Conservation (phyloP, 2,888 invertebrate genomes). For the Agonopterix arenella region DNA sequence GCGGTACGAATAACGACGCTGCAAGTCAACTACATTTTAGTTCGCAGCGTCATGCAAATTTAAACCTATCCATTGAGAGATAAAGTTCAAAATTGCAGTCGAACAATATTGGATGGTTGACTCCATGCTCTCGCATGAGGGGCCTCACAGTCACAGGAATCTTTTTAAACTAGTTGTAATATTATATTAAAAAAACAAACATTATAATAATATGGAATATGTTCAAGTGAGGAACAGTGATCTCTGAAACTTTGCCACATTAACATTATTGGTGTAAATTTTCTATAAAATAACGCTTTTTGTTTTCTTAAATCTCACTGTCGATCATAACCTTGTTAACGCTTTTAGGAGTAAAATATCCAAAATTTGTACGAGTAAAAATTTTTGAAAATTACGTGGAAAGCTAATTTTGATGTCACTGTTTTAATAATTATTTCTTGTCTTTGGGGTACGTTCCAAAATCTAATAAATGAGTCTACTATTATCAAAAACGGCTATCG, state of each 20-base stretch:
- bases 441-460: conserved; percentile 11
- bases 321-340: conserved; percentile 42
- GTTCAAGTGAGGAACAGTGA: conserved; percentile 34
- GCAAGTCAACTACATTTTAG: too few relatives aligned
- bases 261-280: conserved; percentile 41
- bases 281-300: conserved; percentile 32
- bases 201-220: neutral
- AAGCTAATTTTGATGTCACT: conserved; percentile 48
- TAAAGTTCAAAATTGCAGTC: too few relatives aligned
- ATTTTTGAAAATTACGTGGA: conserved; percentile 7
- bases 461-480: too few relatives aligned
- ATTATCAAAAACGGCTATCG: too few relatives aligned
- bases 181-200: neutral
- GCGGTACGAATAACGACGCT: too few relatives aligned
- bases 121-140: neutral
- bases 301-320: conserved; percentile 31
- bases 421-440: conserved; percentile 33
- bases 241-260: conserved; percentile 38
- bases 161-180: neutral
- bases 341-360: conserved; percentile 54
- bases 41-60: too few relatives aligned
- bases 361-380: conserved; percentile 47
- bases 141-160: neutral
- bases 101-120: neutral
- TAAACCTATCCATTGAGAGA: too few relatives aligned